phyloP scores from a whole-genome alignment of 2,888 invertebrate species.

The Galeopsomyia nigrocyanea region DNA sequence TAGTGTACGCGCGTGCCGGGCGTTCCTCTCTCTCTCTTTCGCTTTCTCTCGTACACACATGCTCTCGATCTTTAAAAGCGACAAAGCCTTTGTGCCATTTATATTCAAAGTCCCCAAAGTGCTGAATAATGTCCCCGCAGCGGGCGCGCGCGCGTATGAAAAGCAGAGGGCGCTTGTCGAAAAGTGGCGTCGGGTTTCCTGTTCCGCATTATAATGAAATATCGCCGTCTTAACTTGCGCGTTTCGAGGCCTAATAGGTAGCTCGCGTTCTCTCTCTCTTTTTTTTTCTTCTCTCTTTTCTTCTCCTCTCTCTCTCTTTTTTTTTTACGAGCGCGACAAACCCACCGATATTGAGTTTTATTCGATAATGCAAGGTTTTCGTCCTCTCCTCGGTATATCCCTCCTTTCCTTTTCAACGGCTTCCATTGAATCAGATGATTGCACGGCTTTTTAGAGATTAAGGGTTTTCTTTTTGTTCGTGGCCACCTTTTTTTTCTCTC shows the following conservation, averaged over 20 bases:
- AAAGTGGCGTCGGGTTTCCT: slow-evolving; percentile 44
- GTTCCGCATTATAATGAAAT: slow-evolving; percentile 41
- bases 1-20: neutral
- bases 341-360: slow-evolving; percentile 11
- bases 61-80: slow-evolving; percentile 42
- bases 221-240: slow-evolving; percentile 36
- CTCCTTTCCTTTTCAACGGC: neutral
- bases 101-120: slow-evolving; percentile 47
- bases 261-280: slow-evolving; percentile 5
- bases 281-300: neutral
- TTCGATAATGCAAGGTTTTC: slow-evolving; percentile 12
- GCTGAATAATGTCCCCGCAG: slow-evolving; percentile 44
- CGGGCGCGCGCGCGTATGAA: slow-evolving; percentile 12
- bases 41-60: neutral
- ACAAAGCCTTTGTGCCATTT: slow-evolving; percentile 47
- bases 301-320: slow-evolving; percentile 9
- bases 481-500: too few species aligned
- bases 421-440: too few species aligned
- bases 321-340: slow-evolving; percentile 4
- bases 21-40: slow-evolving; percentile 2
- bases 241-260: slow-evolving; percentile 36
- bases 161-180: slow-evolving; percentile 4
- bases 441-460: too few species aligned
- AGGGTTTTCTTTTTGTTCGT: too few species aligned
- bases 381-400: neutral